Base-by-base conservation (phyloP, 2,888 invertebrate genomes). In the Allolobophora icterica region DNA sequence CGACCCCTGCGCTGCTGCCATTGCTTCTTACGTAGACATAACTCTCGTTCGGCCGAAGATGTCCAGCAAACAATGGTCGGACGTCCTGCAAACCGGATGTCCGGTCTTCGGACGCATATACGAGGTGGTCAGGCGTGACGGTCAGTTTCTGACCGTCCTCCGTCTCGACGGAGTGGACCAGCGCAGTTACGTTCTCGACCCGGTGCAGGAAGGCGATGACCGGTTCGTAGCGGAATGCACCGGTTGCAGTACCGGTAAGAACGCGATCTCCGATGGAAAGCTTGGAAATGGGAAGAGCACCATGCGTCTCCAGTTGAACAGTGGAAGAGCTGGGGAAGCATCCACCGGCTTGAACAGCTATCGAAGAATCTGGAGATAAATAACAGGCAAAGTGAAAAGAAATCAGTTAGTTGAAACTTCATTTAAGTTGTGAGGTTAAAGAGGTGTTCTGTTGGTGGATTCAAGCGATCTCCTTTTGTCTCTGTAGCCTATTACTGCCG, bases 301-400 rank as follows among this genome's bases (percentile, higher is more conserved):
- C n/a, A 21, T 92, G 91, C n/a, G 87, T 52, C 35, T 90, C 91
- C 84, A 90, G 40, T 30, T 83, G 45, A 42, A 92, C 92, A 11
- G 30, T 35, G 38, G 90, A 84, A 35, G 52, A 38, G 11, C 84
- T 71, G 13, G 92, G 90, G 83, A 93, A 92, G 89, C 93, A 93
- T 0, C 93, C 93, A 21, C 92, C 92, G 11, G 91, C 91, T 38
- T 92, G 91, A 71, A 91, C 91, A 35, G 92, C 91, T 33, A 93
- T 91, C 30, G 92, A 92, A 13, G 92, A 91, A 90, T 93, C 93
- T 93, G 92, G 35, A 89, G 34, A 3, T 87, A 21, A 87, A 71
- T 30, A 71, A n/a, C 0, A 71, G n/a, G 71, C 71, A n/a, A 17
- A 0, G 30, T 71, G 11, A 71, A 6, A 71, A 71, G 8, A 71